Percentiles rank a stretch among this genome's conserved stretches.
These are phyloP conservation scores for Chelonoidis abingdonii DNA, from an alignment of 2,113 vertebrate genomes.

Conservation along the genomic window DNA sequence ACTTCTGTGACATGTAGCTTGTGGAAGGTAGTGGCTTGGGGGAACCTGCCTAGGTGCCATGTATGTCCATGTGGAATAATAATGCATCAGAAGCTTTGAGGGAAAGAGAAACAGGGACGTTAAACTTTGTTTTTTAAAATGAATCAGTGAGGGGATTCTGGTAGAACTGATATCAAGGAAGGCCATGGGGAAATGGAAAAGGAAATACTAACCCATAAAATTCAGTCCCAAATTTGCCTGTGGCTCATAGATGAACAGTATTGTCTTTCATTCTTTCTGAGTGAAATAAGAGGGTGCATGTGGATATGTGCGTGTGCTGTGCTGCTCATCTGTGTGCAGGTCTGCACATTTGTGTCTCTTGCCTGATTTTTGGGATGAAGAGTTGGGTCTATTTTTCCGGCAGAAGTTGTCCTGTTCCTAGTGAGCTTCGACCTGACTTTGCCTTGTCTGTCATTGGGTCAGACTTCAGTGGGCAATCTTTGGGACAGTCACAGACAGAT, in stretches of 20 bases:
- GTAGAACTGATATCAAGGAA: neutral
- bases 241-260: neutral
- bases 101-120: neutral
- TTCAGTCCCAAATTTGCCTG: neutral
- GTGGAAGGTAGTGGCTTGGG: neutral
- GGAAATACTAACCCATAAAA: neutral
- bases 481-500: neutral
- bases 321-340: neutral
- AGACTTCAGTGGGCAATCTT: neutral
- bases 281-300: neutral
- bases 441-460: neutral
- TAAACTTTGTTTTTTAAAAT: neutral
- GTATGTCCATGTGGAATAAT: neutral
- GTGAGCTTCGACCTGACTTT: neutral
- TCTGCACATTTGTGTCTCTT: neutral
- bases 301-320: neutral
- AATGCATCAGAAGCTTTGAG: neutral
- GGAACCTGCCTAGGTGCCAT: neutral
- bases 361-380: neutral
- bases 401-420: neutral
- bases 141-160: constrained; percentile 2
- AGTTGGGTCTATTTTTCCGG: neutral
- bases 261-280: neutral
- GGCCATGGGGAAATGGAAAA: neutral
- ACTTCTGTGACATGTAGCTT: neutral